A percentile compares a stretch with the other conserved stretches of the same genome.
Conservation (phyloP, 2,797 vertebrate species). For the Iguana delicatissima region DNA sequence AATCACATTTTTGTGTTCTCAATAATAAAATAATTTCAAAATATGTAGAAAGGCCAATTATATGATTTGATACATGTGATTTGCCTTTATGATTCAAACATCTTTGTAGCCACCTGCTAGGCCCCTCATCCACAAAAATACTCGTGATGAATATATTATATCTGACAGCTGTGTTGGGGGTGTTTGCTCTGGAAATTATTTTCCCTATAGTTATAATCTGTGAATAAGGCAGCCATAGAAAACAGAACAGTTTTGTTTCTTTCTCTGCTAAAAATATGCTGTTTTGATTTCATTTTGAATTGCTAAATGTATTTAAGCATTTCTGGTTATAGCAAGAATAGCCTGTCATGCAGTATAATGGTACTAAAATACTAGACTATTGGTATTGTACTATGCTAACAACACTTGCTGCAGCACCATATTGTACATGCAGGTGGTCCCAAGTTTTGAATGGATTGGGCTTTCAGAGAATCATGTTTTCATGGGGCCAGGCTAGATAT, state of each 20-base stretch:
- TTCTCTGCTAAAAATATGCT: neutral
- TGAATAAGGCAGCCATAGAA: constrained; percentile 40
- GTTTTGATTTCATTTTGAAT: constrained; percentile 21
- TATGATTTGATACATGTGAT: constrained; percentile 43
- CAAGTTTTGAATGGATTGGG: neutral
- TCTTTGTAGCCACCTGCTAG: constrained; percentile 54
- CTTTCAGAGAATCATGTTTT: neutral
- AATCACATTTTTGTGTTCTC: constrained; percentile 8
- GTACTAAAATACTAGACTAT: neutral
- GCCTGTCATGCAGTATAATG: neutral
- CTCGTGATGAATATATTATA: constrained; percentile 60
- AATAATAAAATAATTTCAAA: constrained; percentile 66
- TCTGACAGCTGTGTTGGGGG: constrained; percentile 60
- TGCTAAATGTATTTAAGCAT: neutral
- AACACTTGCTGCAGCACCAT: neutral
- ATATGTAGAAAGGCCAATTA: constrained; percentile 55
- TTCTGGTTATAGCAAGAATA: neutral
- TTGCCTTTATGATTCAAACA: constrained; percentile 62
- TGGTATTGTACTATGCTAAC: neutral
- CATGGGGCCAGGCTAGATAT: neutral
- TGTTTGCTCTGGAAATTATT: constrained; percentile 62
- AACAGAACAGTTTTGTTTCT: constrained; percentile 27
- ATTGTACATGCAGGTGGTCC: neutral
- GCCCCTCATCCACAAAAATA: constrained; percentile 64
- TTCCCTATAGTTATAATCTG: constrained; percentile 45